Percentiles rank a stretch among this genome's conserved stretches.
Conservation (phyloP, 2,888 invertebrate species). For the Drosophila paranaensis region DNA sequence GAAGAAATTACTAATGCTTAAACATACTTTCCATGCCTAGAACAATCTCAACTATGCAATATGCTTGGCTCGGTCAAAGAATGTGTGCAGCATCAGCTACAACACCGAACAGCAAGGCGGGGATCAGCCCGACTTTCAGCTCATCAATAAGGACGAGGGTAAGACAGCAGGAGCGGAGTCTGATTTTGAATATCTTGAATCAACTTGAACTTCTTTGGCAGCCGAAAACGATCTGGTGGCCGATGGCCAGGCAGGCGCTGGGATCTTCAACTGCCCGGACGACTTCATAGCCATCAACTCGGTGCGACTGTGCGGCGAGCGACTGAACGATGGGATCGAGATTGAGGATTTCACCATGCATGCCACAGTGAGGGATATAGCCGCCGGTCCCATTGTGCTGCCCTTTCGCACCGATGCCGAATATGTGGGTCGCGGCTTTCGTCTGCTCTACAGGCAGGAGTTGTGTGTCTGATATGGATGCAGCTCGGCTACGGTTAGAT, state of each 20-base stretch:
- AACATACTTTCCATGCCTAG: conserved; percentile 83
- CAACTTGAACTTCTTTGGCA: conserved; percentile 66
- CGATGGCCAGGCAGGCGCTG: conserved; percentile 90
- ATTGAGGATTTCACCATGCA: conserved; percentile 87
- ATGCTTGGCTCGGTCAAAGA: conserved; percentile 88
- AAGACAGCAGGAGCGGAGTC: conserved; percentile 37
- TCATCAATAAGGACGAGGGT: conserved; percentile 89
- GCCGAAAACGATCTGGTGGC: conserved; percentile 88
- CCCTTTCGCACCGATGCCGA: conserved; percentile 89
- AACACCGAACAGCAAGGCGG: conserved; percentile 84
- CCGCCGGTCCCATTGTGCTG: conserved; percentile 89
- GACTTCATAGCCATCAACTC: conserved; percentile 90
- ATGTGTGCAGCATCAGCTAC: conserved; percentile 89
- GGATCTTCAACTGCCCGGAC: conserved; percentile 90
- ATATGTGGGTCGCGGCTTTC: conserved; percentile 89
- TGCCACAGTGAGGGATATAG: conserved; percentile 89
- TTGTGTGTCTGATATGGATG: conserved; percentile 85
- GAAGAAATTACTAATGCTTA: background rate
- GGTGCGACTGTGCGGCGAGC: conserved; percentile 90
- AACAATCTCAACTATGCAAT: conserved; percentile 92
- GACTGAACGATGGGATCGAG: conserved; percentile 88
- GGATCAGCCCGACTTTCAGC: conserved; percentile 87
- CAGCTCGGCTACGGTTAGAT: conserved; percentile 20
- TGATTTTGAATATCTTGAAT: background rate
- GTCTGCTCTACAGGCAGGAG: conserved; percentile 89